Evolutionary conservation across 2,113 vertebrate species (phyloP).

Genomic region (Lampris incognitus): DNA sequence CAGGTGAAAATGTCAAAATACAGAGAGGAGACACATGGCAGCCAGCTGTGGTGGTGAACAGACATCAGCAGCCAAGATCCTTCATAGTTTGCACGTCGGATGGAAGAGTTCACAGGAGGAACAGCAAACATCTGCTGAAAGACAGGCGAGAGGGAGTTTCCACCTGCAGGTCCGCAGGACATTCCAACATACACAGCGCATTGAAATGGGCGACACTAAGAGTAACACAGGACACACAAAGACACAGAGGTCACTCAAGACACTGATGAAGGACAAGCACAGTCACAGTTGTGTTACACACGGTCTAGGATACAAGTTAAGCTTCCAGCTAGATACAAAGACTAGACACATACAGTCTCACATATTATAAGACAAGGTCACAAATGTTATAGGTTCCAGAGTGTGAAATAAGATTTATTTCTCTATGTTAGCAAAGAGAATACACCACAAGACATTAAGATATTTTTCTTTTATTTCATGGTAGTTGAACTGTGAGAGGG

Average conservation of each 20-base stretch:
- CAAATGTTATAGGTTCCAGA: too few species aligned
- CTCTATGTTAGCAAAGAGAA: too few species aligned
- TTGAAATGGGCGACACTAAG: background rate
- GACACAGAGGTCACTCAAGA: background rate
- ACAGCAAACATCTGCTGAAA: conserved; percentile 7
- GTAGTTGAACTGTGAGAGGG: too few species aligned
- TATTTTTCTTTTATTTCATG: too few species aligned
- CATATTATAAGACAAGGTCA: too few species aligned
- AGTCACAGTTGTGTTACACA: background rate
- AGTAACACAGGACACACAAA: background rate
- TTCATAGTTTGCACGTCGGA: conserved; percentile 1
- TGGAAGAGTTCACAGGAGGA: background rate
- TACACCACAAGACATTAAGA: too few species aligned
- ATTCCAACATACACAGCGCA: background rate
- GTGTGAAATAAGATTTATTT: too few species aligned
- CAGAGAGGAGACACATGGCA: conserved; percentile 13
- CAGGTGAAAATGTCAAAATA: background rate
- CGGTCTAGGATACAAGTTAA: background rate
- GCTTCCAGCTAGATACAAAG: background rate
- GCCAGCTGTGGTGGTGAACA: conserved; percentile 1
- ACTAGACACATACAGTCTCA: background rate
- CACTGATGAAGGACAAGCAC: background rate
- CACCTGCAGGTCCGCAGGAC: background rate
- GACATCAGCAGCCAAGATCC: background rate
- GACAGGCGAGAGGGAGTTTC: background rate